Base-by-base conservation (phyloP, 2,888 invertebrate species). In the Ectobius pallidus region DNA sequence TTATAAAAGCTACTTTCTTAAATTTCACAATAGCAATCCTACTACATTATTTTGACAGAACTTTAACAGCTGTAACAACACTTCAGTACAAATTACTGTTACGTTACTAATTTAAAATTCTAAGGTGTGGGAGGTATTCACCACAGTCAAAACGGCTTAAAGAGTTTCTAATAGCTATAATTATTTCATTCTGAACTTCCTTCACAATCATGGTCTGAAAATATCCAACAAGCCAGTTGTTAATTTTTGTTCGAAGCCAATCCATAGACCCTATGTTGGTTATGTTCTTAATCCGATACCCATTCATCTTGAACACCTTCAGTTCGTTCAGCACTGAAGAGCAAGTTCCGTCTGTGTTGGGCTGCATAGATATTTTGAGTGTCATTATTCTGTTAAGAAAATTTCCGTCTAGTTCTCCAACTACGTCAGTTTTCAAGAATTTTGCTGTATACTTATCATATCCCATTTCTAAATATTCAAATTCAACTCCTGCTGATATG, bases 151-250 rank as follows among this genome's bases (percentile, higher is more conserved):
- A 58, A 0, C 30, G 58, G n/a, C 30, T 58, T 16, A 58, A 30
- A 4, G 58, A 58, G n/a, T 14, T 58, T 7, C 30, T 14, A 4
- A 58, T n/a, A 27, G 58, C 58, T 1, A 14, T 18, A n/a, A 4
- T 16, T n/a, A 58, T 1, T 0, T 25, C 32, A 0, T 58, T 58
- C n/a, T 58, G 27, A n/a, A 58, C n/a, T 6, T 58, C 58, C 30
- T 58, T 58, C n/a, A 58, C 30, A 25, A 58, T 32, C n/a, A 3
- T n/a, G 2, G 7, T 30, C 30, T 58, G 30, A 18, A 58, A 58
- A 30, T 16, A 58, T 6, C 58, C 58, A 16, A 58, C 18, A 14
- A 58, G 22, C 58, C 58, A 58, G 16, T 58, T 58, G n/a, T 58
- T 58, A 11, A 58, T 58, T 30, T 30, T 30, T 27, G 6, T 58